Conservation (phyloP, 2,888 invertebrate species). For the Euproctis similis region DNA sequence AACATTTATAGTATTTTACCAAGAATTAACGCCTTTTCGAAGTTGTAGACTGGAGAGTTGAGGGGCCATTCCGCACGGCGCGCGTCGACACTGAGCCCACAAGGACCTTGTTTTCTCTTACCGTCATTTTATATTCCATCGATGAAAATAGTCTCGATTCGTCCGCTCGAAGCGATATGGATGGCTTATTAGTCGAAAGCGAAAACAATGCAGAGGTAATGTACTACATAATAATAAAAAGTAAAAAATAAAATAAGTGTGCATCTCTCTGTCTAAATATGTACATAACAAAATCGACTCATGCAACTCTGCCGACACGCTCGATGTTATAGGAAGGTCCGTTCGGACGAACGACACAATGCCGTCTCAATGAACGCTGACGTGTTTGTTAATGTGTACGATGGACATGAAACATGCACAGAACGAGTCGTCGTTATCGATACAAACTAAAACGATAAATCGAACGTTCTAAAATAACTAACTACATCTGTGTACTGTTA, state of each 20-base stretch:
- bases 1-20: too few relatives aligned
- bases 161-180: slow-evolving; percentile 12
- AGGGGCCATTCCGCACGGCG: too few relatives aligned
- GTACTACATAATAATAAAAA: slow-evolving; percentile 26
- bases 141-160: slow-evolving; percentile 3
- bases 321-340: slow-evolving; percentile 33
- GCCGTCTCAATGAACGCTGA: slow-evolving; percentile 33
- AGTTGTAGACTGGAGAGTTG: too few relatives aligned
- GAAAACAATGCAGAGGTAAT: slow-evolving; percentile 38
- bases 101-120: slow-evolving; percentile 23
- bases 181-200: slow-evolving; percentile 39
- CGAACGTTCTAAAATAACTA: slow-evolving; percentile 26
- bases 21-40: background rate
- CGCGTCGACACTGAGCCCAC: slow-evolving; percentile 57
- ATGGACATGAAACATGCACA: slow-evolving; percentile 48
- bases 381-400: slow-evolving; percentile 23
- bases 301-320: slow-evolving; percentile 30
- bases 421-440: slow-evolving; percentile 30
- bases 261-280: slow-evolving; percentile 30
- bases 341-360: slow-evolving; percentile 17
- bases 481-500: slow-evolving; percentile 58
- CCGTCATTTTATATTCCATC: slow-evolving; percentile 10
- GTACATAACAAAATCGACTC: slow-evolving; percentile 28
- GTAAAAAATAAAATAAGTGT: slow-evolving; percentile 28
- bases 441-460: slow-evolving; percentile 39